phyloP scores from a whole-genome alignment of 2,888 invertebrate genomes.

The Yponomeuta cagnagella region DNA sequence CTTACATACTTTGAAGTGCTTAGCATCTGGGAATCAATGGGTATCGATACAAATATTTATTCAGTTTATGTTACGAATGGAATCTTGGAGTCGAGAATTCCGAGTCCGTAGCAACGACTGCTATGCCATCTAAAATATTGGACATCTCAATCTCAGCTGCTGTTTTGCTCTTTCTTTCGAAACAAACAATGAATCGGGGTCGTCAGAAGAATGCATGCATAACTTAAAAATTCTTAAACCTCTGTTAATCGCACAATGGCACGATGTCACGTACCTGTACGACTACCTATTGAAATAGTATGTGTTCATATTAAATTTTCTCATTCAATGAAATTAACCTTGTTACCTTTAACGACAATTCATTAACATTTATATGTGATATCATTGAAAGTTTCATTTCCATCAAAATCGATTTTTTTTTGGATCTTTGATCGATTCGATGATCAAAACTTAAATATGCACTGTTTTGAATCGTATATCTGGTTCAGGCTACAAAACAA shows the following conservation, averaged over 20 bases:
- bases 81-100: conserved; percentile 66
- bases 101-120: conserved; percentile 70
- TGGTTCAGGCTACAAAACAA: too few species aligned
- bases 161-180: conserved; percentile 69
- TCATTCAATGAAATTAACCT: background rate
- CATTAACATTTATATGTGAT: background rate
- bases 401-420: background rate
- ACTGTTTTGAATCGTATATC: too few species aligned
- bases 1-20: conserved; percentile 24
- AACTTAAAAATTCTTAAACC: conserved; percentile 55
- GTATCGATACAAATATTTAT: conserved; percentile 42
- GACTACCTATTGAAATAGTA: background rate
- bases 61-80: conserved; percentile 29
- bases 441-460: too few species aligned
- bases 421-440: background rate
- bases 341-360: background rate
- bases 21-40: conserved; percentile 44
- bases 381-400: background rate
- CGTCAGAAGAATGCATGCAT: conserved; percentile 71
- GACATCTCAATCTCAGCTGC: conserved; percentile 72
- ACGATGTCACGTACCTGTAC: background rate
- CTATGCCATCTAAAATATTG: conserved; percentile 76
- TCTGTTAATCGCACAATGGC: conserved; percentile 28
- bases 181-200: conserved; percentile 70
- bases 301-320: background rate